Evolutionary conservation across 2,113 vertebrate genomes (phyloP).

Genomic region (Microcebus ravelobensis): DNA sequence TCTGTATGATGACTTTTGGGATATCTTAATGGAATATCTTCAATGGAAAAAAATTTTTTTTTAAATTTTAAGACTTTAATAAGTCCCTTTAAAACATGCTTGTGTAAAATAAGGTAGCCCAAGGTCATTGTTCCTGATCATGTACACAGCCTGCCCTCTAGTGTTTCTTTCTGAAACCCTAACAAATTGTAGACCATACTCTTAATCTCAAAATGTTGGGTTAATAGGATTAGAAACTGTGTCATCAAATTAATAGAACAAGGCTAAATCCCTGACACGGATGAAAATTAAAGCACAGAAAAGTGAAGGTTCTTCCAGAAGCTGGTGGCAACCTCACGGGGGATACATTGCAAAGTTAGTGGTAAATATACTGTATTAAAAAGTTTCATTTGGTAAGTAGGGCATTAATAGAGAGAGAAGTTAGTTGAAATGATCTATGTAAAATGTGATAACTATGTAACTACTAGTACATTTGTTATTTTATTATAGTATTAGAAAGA

Average conservation of each 20-base stretch:
- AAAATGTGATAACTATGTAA: neutral
- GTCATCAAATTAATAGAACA: conserved; percentile 85
- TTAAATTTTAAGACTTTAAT: neutral
- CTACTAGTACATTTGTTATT: neutral
- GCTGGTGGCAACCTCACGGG: conserved; percentile 68
- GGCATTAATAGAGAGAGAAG: neutral
- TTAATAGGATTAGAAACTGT: conserved; percentile 88
- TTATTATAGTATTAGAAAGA: conserved; percentile 25
- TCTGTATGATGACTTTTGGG: no score
- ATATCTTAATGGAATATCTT: neutral
- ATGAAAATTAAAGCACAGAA: conserved; percentile 79
- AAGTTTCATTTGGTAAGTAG: neutral
- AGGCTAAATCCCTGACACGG: conserved; percentile 81
- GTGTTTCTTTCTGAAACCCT: conserved; percentile 73
- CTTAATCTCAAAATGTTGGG: conserved; percentile 76
- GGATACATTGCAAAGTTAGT: conserved; percentile 70
- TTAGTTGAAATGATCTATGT: neutral
- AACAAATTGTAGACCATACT: conserved; percentile 52
- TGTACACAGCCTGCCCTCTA: conserved; percentile 81
- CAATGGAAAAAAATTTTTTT: neutral
- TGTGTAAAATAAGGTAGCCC: neutral
- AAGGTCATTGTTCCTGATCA: neutral
- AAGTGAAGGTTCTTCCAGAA: conserved; percentile 73
- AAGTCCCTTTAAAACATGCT: neutral
- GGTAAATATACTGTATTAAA: conserved; percentile 81